Evolutionary conservation across 2,888 invertebrate genomes (phyloP), one percentile per base, ranked within the genome.

Genomic region (Drosophila cognata): DNA sequence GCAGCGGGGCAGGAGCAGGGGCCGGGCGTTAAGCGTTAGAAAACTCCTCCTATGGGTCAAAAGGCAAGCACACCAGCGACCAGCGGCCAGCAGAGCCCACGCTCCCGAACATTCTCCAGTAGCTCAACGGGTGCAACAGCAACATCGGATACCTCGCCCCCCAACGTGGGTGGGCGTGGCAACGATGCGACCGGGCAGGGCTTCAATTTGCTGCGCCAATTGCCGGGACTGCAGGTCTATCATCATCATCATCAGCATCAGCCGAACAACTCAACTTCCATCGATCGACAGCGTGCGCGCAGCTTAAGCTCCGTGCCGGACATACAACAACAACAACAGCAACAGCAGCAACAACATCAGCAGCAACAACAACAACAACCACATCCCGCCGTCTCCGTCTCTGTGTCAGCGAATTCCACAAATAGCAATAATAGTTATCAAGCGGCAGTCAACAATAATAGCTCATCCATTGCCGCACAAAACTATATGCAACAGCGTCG

Each of bases 271-370:
- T 88, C 83, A 33, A 90, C 90, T 7, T 83, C 92, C 56, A 96
- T 95, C 91, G 97, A 97, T 92, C 94, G 97, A 81, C 97, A 97
- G 93, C 94, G 97, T 81, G 97, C 97, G 58, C 94, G 97, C 76
- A 97, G 97, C 41, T 93, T 97, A 82, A 97, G 97, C 65, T 97
- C 97, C 67, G 97, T 97, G 79, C 97, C 97, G 21, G 97, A 97
- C 92, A 94, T 97, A 81, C 94, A 92, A 35, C 91, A 91, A 46
- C 86, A 85, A n/a, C 86, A 91, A 41, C 91, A 91, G 58, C 85
- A 84, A 16, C 74, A 81, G 11, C 81, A 78, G 10, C 80, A 77
- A 0, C 89, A 88, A 21, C 83, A 88, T 3, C 82, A 84, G 5
- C 88, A 87, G n/a, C 87, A 84, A 2, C 87, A 74, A 11, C 66